Conservation (phyloP, 2,888 invertebrate species). For the Lasioglossum figueresi region DNA sequence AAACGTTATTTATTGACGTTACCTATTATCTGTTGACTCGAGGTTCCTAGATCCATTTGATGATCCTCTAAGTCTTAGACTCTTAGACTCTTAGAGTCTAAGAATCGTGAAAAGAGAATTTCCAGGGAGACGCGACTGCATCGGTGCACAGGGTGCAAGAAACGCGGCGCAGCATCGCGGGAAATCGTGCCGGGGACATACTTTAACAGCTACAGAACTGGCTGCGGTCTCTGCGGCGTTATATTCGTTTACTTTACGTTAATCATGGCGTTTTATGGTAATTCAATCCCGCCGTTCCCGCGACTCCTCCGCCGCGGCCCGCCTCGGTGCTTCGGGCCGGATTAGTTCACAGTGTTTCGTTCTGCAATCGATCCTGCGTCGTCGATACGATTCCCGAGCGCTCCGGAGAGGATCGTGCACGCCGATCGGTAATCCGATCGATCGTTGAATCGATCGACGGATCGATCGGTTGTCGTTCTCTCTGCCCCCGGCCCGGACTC, state of each 20-base stretch:
- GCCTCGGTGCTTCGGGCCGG: constrained; percentile 17
- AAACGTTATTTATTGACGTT: too few species aligned
- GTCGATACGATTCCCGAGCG: constrained; percentile 75
- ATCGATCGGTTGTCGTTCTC: constrained; percentile 68
- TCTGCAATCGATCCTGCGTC: constrained; percentile 81
- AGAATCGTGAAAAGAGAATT: background rate
- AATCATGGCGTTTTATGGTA: constrained; percentile 84
- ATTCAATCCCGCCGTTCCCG: constrained; percentile 77
- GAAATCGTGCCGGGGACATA: constrained; percentile 74
- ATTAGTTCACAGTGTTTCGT: constrained; percentile 60
- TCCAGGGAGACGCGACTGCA: background rate
- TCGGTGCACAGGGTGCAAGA: background rate
- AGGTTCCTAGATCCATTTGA: too few species aligned
- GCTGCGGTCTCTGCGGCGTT: constrained; percentile 81
- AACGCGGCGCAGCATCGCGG: constrained; percentile 48
- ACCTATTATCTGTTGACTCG: too few species aligned
- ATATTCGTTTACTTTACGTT: constrained; percentile 84
- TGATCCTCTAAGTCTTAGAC: too few species aligned
- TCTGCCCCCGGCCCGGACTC: constrained; percentile 56
- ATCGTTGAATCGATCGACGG: constrained; percentile 59
- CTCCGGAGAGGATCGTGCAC: constrained; percentile 59
- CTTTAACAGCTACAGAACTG: constrained; percentile 80
- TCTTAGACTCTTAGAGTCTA: too few species aligned
- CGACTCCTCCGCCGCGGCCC: constrained; percentile 30
- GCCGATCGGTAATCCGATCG: constrained; percentile 70